Evolutionary conservation across 2,888 invertebrate genomes (phyloP), one percentile per base, ranked within the genome.

Genomic region (Drosophila nr. medialis): DNA sequence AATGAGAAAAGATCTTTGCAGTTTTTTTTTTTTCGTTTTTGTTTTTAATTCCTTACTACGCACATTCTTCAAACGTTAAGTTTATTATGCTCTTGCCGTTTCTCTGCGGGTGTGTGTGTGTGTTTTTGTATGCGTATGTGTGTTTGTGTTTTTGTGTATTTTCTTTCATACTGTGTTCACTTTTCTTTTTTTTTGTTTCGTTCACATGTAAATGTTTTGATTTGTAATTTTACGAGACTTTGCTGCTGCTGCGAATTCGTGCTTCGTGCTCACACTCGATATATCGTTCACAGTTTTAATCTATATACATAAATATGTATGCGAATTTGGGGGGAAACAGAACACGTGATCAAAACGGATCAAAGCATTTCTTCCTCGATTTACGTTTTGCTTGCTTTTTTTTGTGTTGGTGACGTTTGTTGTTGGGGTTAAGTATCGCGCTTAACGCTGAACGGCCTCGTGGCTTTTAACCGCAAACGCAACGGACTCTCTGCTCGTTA

Each of bases 401-500:
- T 21, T 34, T 15, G 15, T 36, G 18, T 38, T 80, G 71, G 63
- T 80, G 80, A 78, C 80, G 77, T 77, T 78, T 78, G 75, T 24
- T 45, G 77, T 75, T 79, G 77, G 74, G 80, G 80, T 79, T 68
- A 77, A 80, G 74, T 72, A 75, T 78, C 86, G 81, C 72, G 75
- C 73, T 66, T 67, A 75, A 83, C 83, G 83, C 80, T 84, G 70
- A 83, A 89, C 93, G 92, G 92, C 93, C 93, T 93, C 93, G 93
- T 93, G 93, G 92, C 92, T 92, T 92, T 91, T 86, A 90, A 91
- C 89, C 91, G 91, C 86, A 91, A 90, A 90, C 91, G 84, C 81
- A 89, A 91, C 92, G 89, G 91, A 90, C 89, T 78, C 89, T 80
- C 71, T 89, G 66, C 84, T 89, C 81, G 79, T 82, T 90, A 91